Base-by-base conservation (phyloP, 2,797 vertebrate species). In the Aplochiton taeniatus region DNA sequence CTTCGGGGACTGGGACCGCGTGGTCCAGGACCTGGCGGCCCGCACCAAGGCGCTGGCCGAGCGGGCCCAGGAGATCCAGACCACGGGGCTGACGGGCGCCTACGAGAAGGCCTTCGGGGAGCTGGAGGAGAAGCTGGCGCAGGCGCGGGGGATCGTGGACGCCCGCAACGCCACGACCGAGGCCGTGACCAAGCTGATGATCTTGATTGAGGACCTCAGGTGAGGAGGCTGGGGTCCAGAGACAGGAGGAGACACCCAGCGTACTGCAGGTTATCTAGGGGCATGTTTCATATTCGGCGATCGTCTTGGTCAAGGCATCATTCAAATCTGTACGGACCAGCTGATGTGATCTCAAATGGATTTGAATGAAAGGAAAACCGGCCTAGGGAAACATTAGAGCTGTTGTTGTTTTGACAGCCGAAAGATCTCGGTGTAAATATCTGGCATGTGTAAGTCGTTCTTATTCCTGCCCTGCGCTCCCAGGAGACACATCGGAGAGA, bases 1-100 rank as follows among this genome's bases (percentile, higher is more conserved):
- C 81, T 99, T 99, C 0, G 98, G 98, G 11, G 98, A 99, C 87
- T 99, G 98, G 98, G 96, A 99, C 83, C 95, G 96, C 0, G 92
- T 98, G 42, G 96, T 99, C 19, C 98, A 99, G 92, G 97, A 97
- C 73, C 79, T 99, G 81, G 94, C 92, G 0, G 81, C 92, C 9
- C 94, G 92, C 1, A 93, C 94, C 17, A 93, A 88, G 73, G 75
- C 71, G 0, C 90, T 98, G 48, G 92, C 91, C 0, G 90, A 93
- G 58, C 89, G 89, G 1, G 92, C 88, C 4, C 91, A 87, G 63
- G 93, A 96, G 70, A 91, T 99, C 68, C 95, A 95, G 80, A 94
- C 93, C 75, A 95, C 92, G 0, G 97, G 98, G n/a, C 90, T 95
- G 0, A 92, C 94, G 0, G 94, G 94, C 0, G 76, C 92, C 61